Evolutionary conservation across 2,888 invertebrate genomes (phyloP), one percentile per base, ranked within the genome.

Genomic region (Podotricha telesiphe): DNA sequence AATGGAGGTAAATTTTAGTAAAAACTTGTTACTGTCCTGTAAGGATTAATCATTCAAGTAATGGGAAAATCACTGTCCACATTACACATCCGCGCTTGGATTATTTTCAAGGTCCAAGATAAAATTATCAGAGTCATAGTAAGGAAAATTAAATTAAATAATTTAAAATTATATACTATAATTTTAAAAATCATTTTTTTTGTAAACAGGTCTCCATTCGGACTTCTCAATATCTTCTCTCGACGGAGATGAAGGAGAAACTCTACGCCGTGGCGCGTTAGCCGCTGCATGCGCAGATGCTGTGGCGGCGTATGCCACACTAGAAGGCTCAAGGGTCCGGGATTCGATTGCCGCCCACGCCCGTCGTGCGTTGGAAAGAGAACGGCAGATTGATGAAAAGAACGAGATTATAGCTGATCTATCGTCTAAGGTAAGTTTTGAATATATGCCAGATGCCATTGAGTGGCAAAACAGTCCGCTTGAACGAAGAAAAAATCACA

Each of bases 291-390:
- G 96, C 67, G 96, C 96, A 76, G 96, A 96, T 82, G 93, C 96
- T 0, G 96, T 96, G 53, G 94, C 95, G 15, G 93, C 96, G 63
- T 95, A 96, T 75, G 93, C 96, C 28, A 95, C 96, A 59, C 94
- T 96, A 10, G 96, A 96, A 80, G 95, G 96, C 0, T 96, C 96
- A 42, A 94, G 96, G 73, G 94, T 96, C 47, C 93, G 96, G 62
- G 96, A 97, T 82, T 95, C 97, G 77, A 92, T 97, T 65, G 97
- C 97, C 61, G 95, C 96, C 75, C 95, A 96, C 17, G 95, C 96
- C 68, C 94, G 96, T 28, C 95, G 96, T 65, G 94, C 97, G 8
- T 93, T 96, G 72, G 96, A 97, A 75, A 93, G 96, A 66, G 96
- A 96, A 80, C 94, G 96, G 28, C 97, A 97, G 89, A 94, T 97